Evolutionary conservation across 2,797 vertebrate species (phyloP).

Genomic region (Enteromius viviparus): DNA sequence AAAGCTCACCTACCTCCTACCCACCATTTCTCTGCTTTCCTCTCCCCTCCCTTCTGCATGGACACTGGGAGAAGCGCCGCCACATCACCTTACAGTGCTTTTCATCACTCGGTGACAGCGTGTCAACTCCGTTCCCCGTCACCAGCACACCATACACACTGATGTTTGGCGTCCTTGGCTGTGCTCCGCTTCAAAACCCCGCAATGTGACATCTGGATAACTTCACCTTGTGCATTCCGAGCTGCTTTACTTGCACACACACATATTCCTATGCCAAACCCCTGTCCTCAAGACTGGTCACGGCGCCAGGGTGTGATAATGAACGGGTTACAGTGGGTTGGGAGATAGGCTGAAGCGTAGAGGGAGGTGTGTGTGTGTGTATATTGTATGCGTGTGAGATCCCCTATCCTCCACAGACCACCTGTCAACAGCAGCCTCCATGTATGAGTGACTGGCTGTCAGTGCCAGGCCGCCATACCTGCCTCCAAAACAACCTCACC

Average conservation of each 20-base stretch:
- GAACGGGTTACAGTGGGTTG: constrained; percentile 43
- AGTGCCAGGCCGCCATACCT: constrained; percentile 66
- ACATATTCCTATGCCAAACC: constrained; percentile 16
- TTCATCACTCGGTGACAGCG: constrained; percentile 82
- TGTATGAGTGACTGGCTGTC: constrained; percentile 70
- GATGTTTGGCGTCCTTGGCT: constrained; percentile 73
- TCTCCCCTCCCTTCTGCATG: constrained; percentile 52
- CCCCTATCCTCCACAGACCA: constrained; percentile 61
- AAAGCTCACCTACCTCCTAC: constrained; percentile 27
- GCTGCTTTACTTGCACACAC: constrained; percentile 41
- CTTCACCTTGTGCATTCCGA: constrained; percentile 66
- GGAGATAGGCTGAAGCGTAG: constrained; percentile 31
- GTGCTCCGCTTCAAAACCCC: constrained; percentile 43
- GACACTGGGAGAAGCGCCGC: constrained; percentile 79
- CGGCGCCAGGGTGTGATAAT: constrained; percentile 39
- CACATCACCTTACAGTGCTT: constrained; percentile 82
- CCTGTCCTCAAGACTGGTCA: constrained; percentile 44
- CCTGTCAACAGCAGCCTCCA: constrained; percentile 66
- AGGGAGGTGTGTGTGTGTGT: constrained; percentile 11
- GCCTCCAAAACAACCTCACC: constrained; percentile 62
- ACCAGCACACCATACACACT: constrained; percentile 74
- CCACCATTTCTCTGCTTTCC: neutral
- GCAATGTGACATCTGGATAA: constrained; percentile 75
- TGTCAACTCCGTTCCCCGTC: constrained; percentile 80
- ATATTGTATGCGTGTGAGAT: constrained; percentile 7